Conservation (phyloP, 2,113 vertebrate genomes). For the Lynx canadensis region DNA sequence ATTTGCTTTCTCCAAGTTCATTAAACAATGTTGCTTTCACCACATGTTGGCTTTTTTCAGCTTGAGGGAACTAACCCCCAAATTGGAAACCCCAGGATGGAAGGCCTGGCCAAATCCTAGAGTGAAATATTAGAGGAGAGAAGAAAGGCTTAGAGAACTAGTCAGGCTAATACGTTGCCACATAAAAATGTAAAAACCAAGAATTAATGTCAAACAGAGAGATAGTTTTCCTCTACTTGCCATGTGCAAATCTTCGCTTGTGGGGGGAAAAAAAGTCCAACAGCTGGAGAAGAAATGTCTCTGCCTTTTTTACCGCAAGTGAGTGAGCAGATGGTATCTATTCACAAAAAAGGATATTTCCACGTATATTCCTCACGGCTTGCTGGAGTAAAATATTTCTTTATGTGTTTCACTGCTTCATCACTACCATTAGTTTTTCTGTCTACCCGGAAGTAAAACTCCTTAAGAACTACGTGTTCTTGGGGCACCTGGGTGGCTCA, state of each 20-base stretch:
- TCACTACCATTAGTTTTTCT: not conserved
- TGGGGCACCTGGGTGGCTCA: too few species aligned
- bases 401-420: not conserved
- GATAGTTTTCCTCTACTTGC: not conserved
- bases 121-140: constrained; percentile 31
- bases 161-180: not conserved
- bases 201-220: not conserved
- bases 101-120: not conserved
- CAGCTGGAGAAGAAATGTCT: not conserved
- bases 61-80: not conserved
- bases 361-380: not conserved
- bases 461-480: not conserved
- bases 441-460: not conserved
- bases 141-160: not conserved
- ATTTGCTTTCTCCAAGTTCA: not conserved
- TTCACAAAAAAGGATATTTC: not conserved
- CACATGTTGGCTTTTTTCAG: not conserved
- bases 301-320: not conserved
- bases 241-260: not conserved
- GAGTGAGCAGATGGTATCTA: not conserved
- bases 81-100: not conserved
- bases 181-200: not conserved
- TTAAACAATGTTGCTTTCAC: not conserved
- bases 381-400: not conserved
- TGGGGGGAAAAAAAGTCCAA: not conserved